Conservation (phyloP, 2,797 vertebrate species). For the Sitta carolinensis region DNA sequence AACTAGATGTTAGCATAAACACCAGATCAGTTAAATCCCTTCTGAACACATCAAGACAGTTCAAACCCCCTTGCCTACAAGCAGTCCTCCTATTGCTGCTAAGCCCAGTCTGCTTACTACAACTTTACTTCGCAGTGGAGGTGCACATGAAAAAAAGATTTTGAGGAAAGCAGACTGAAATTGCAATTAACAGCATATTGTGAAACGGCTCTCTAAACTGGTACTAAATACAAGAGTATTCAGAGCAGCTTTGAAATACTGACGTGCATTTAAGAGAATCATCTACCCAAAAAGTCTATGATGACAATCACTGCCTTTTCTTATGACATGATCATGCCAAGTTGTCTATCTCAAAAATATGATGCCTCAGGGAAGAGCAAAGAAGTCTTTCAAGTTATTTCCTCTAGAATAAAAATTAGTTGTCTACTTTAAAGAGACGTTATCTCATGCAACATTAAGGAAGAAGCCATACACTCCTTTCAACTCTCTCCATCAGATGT, state of each 20-base stretch:
- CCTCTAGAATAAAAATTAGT: conserved; percentile 58
- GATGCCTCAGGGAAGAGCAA: conserved; percentile 47
- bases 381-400: conserved; percentile 40
- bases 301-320: conserved; percentile 46
- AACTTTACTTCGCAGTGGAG: neutral
- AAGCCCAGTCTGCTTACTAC: neutral
- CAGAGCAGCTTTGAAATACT: conserved; percentile 2
- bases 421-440: conserved; percentile 45
- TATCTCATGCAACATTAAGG: neutral
- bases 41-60: neutral
- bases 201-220: neutral
- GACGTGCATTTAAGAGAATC: neutral
- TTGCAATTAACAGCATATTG: neutral
- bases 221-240: neutral
- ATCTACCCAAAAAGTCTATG: conserved; percentile 11
- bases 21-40: neutral
- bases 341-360: conserved; percentile 38
- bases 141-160: neutral
- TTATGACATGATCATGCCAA: conserved; percentile 44
- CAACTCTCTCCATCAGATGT: conserved; percentile 26
- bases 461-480: conserved; percentile 18
- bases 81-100: neutral
- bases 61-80: neutral
- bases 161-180: neutral
- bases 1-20: neutral